Conservation (phyloP, 1,140 invertebrate species). For the Polyergus mexicanus region DNA sequence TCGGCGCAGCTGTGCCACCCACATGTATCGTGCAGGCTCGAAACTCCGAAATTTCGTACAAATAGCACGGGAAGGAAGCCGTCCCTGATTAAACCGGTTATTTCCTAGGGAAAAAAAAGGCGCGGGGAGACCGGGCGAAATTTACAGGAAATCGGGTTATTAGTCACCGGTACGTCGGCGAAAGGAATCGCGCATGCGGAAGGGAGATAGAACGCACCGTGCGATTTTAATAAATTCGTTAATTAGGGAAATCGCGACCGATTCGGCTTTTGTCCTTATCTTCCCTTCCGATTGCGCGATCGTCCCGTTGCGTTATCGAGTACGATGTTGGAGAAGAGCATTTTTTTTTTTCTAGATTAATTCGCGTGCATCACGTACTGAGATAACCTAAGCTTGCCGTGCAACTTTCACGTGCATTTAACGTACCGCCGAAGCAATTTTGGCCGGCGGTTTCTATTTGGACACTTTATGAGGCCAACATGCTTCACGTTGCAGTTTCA, state of each 20-base stretch:
- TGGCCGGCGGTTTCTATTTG: slow-evolving; percentile 47
- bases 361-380: neutral
- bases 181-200: slow-evolving; percentile 55
- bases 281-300: slow-evolving; percentile 39
- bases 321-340: neutral
- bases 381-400: slow-evolving; percentile 38
- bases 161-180: slow-evolving; percentile 66
- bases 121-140: slow-evolving; percentile 56
- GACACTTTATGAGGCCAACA: slow-evolving; percentile 51
- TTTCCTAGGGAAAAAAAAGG: slow-evolving; percentile 74
- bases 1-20: slow-evolving; percentile 81
- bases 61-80: slow-evolving; percentile 77
- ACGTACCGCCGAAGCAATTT: slow-evolving; percentile 43
- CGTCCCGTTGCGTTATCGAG: slow-evolving; percentile 29
- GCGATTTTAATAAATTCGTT: slow-evolving; percentile 65
- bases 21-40: slow-evolving; percentile 77
- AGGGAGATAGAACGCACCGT: slow-evolving; percentile 14
- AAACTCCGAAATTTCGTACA: slow-evolving; percentile 78
- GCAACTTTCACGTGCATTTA: slow-evolving; percentile 46
- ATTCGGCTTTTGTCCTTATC: slow-evolving; percentile 35
- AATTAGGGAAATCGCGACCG: slow-evolving; percentile 50
- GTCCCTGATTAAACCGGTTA: slow-evolving; percentile 78
- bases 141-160: slow-evolving; percentile 78
- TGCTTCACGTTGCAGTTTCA: slow-evolving; percentile 48
- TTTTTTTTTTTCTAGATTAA: slow-evolving; percentile 39